Conservation (phyloP, 2,888 invertebrate species). For the Oligia latruncula region DNA sequence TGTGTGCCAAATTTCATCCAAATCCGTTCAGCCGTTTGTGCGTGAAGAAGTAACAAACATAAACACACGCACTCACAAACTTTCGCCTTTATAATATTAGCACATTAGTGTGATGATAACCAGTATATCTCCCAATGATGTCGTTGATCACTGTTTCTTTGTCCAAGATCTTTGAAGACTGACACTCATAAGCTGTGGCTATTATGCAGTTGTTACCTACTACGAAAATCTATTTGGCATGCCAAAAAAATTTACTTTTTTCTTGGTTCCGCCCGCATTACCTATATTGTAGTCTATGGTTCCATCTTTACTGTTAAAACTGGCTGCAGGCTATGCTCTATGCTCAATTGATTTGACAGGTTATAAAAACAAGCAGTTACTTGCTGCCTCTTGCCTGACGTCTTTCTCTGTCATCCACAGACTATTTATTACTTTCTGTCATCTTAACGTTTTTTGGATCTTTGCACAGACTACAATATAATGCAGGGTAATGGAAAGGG, state of each 20-base stretch:
- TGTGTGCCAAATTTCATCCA: too few relatives aligned
- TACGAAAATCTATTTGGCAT: neutral
- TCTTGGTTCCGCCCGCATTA: too few relatives aligned
- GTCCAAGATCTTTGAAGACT: neutral
- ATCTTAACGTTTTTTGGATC: neutral
- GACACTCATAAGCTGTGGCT: neutral
- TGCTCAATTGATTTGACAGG: neutral
- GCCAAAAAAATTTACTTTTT: neutral
- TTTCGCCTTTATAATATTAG: too few relatives aligned
- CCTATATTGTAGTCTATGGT: too few relatives aligned
- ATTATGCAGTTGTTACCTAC: neutral
- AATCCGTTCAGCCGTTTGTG: too few relatives aligned
- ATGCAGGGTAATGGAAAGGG: neutral
- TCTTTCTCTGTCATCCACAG: neutral
- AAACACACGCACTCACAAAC: too few relatives aligned
- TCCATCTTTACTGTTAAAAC: neutral
- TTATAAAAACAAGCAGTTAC: neutral
- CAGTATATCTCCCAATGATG: neutral
- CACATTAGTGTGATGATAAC: neutral
- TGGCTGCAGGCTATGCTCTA: neutral
- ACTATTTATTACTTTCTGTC: neutral
- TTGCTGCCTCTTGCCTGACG: neutral
- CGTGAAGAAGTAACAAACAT: too few relatives aligned
- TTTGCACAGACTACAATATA: neutral
- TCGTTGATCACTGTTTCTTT: neutral